Evolutionary conservation across 2,113 vertebrate genomes (phyloP), one percentile per base, ranked within the genome.

Genomic region (Stegostoma tigrinum): DNA sequence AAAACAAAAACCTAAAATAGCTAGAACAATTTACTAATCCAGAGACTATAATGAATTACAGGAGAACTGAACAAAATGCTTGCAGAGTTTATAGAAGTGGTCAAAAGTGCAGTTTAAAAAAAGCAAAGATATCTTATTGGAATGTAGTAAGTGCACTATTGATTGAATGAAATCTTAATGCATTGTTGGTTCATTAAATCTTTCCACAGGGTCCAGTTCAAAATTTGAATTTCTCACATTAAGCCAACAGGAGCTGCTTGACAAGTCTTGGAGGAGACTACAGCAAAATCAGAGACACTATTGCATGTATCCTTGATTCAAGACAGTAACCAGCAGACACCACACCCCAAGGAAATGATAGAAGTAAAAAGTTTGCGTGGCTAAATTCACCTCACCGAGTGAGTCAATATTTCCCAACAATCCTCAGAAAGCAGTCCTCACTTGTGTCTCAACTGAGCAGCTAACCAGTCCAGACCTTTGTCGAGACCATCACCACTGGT

Each of bases 401-500:
- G n/a, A 70, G 89, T 91, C 55, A 91, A 64, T 38, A 21, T 70
- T 94, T 70, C 91, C 64, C 45, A 94, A 70, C 72, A 95, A 96
- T 95, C 96, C 78, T 96, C 96, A 96, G 96, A 96, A 95, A 5
- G 45, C 96, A 96, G 96, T 99, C 98, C 99, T 97, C 99, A 99
- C 97, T 99, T 99, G 98, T 99, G 99, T 98, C 99, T 99, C 97
- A 99, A 98, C 98, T 99, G 99, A 97, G 98, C 99, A 97, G 99
- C 98, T 97, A 99, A 98, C 99, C 99, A 99, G 98, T 99, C 99
- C 96, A 99, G 98, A 96, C 99, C 99, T 97, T 99, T 98, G 19
- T 99, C 99, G 94, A 99, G 98, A 95, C 99, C 99, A 0, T 99
- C 98, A 0, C 99, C 99, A 0, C 98, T 99, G 97, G 99, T 99